Base-by-base conservation (phyloP, 2,113 vertebrate species). In the Pterocles gutturalis region DNA sequence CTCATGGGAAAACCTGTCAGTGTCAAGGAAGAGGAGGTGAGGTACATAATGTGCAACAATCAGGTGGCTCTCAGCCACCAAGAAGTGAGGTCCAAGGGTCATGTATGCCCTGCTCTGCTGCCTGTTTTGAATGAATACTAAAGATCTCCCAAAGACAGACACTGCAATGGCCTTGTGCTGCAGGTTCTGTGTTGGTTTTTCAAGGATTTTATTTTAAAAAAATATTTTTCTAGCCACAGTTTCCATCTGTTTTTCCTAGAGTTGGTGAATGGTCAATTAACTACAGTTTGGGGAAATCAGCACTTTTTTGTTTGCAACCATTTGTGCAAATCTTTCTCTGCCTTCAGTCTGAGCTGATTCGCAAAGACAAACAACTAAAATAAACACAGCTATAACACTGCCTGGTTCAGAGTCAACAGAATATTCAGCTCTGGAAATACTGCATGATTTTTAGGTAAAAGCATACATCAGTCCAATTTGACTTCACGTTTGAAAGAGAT, bases 281-380 rank as follows among this genome's bases (percentile, higher is more conserved):
- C 53, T 43, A 29, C 77, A 91, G 17, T 93, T 92, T 81, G 80
- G 72, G n/a, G 13, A 89, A 95, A 93, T 92, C 92, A 92, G 92
- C 92, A 89, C 53, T 4, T 93, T 95, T 94, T 95, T 95, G 92
- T 97, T 92, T 96, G 90, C 84, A 95, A 81, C 78, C 92, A 84
- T 82, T 97, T 94, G 95, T 92, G 86, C 86, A 97, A 69, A 89
- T 94, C 77, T 92, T 87, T 54, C 77, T 87, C 80, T 93, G 96
- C 69, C 86, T 92, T 93, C 83, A 87, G 72, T 67, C 89, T 95
- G 95, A 89, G 77, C 66, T 89, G 86, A 84, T 96, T 84, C 87
- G 83, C 95, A 91, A 95, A 95, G 85, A 92, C 89, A 94, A 96
- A 95, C 93, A 96, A 62, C 92, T 95, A 92, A 96, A 92, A 96